phyloP scores from a whole-genome alignment of 2,113 vertebrate species.

The Herpetotheres cachinnans region DNA sequence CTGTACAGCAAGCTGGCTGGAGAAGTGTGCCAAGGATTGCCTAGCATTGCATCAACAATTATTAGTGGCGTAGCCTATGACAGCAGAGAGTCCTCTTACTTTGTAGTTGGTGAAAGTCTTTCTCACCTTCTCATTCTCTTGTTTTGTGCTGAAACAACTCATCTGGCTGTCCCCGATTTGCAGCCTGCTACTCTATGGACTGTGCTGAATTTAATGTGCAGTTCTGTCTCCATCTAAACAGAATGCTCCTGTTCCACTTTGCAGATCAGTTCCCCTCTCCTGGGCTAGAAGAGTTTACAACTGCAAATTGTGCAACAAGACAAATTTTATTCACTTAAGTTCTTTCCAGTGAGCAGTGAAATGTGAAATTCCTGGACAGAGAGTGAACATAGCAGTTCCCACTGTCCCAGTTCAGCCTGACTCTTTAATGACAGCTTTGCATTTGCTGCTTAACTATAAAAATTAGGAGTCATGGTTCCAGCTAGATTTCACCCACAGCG shows the following conservation, averaged over 20 bases:
- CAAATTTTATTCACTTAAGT: neutral
- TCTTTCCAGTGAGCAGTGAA: neutral
- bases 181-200: neutral
- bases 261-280: neutral
- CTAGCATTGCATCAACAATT: neutral
- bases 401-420: neutral
- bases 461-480: neutral
- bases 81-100: neutral
- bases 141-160: neutral
- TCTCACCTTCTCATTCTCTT: neutral
- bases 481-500: neutral
- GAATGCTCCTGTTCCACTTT: fast-evolving
- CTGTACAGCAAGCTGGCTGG: neutral
- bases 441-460: neutral
- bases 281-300: neutral
- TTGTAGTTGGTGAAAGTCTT: neutral
- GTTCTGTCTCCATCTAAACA: neutral
- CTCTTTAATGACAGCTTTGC: neutral
- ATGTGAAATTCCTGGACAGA: neutral
- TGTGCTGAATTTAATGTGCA: neutral
- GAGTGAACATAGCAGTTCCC: neutral
- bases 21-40: neutral
- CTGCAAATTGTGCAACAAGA: neutral
- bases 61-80: neutral
- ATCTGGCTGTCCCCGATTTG: neutral